Evolutionary conservation across 2,113 vertebrate species (phyloP).

Genomic region (Drymodes brunneopygia): DNA sequence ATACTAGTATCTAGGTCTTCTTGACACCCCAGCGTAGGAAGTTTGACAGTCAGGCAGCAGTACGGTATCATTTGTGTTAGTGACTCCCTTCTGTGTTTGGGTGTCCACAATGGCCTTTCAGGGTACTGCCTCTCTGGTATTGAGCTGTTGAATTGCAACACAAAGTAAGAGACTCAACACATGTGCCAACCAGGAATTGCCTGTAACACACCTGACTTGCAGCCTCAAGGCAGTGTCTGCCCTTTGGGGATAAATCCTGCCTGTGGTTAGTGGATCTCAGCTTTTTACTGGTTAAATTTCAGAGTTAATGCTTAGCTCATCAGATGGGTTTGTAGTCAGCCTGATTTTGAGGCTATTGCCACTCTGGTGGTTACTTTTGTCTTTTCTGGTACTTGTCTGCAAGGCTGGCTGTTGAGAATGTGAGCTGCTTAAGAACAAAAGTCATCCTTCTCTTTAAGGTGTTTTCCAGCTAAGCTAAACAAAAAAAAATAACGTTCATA

Average conservation of each 20-base stretch:
- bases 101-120: not conserved
- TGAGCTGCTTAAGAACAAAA: not conserved
- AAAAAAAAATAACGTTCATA: not conserved
- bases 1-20: not conserved
- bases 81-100: not conserved
- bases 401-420: not conserved
- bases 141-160: not conserved
- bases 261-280: not conserved
- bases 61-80: not conserved
- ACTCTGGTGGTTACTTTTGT: not conserved
- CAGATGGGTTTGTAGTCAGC: not conserved
- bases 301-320: not conserved
- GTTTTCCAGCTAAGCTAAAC: not conserved
- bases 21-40: not conserved
- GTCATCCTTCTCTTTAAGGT: not conserved
- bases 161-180: not conserved
- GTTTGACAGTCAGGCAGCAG: not conserved
- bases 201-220: not conserved
- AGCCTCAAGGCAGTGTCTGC: not conserved
- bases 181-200: not conserved
- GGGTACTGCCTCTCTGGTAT: not conserved
- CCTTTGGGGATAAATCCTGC: not conserved
- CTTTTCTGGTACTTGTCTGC: not conserved
- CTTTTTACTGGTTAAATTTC: not conserved
- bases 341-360: not conserved